phyloP scores from a whole-genome alignment of 2,888 invertebrate species.

The Luperina nickerlii region DNA sequence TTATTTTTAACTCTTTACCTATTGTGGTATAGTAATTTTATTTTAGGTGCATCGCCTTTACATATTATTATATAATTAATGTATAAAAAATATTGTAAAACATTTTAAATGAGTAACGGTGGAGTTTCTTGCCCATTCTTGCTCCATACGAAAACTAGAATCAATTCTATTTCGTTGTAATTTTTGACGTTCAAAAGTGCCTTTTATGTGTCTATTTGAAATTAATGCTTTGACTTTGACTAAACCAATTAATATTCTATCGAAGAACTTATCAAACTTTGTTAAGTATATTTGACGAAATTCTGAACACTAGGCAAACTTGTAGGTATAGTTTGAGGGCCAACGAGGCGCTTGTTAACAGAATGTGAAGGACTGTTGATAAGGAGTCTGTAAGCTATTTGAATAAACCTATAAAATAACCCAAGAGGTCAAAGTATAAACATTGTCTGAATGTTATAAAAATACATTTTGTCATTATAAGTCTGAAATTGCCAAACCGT shows the following conservation, averaged over 20 bases:
- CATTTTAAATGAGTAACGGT: no score
- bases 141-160: no score
- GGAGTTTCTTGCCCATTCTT: no score
- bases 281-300: constrained; percentile 1
- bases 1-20: no score
- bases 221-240: no score
- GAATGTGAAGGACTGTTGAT: neutral
- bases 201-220: no score
- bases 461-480: neutral
- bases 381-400: neutral
- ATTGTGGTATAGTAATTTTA: no score
- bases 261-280: neutral
- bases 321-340: neutral
- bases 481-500: neutral
- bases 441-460: neutral
- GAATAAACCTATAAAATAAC: neutral
- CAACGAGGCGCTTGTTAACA: neutral
- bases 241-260: neutral
- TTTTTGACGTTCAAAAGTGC: no score
- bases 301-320: neutral
- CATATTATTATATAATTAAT: no score
- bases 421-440: neutral
- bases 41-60: no score
- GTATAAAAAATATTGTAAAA: no score
- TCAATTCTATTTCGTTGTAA: no score